phyloP scores from a whole-genome alignment of 2,888 invertebrate species.

The Xylocampa areola region DNA sequence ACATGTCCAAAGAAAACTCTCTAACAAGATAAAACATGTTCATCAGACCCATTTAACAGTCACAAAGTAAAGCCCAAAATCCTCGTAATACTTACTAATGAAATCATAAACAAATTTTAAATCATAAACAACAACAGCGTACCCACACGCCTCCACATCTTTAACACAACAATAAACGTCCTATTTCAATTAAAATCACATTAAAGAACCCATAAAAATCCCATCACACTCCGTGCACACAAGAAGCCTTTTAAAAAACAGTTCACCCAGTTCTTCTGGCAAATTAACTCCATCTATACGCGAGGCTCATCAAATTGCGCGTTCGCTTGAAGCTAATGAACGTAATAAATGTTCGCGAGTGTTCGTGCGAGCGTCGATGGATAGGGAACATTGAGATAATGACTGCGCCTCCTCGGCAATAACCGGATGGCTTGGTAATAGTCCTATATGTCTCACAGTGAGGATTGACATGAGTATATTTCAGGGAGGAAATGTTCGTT shows the following conservation, averaged over 20 bases:
- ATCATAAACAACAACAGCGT: constrained; percentile 7
- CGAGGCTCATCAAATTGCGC: constrained; percentile 65
- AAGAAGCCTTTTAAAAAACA: constrained; percentile 56
- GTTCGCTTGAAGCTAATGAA: constrained; percentile 75
- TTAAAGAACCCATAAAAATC: constrained; percentile 41
- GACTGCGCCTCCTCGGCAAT: constrained; percentile 66
- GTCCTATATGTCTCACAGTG: constrained; percentile 54
- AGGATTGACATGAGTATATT: constrained; percentile 51
- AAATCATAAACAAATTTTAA: constrained; percentile 16
- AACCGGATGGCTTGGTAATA: constrained; percentile 70
- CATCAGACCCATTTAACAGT: too few species aligned
- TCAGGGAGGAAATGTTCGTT: constrained; percentile 41
- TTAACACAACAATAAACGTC: constrained; percentile 22
- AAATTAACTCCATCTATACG: constrained; percentile 57
- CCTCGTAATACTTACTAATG: constrained; percentile 3
- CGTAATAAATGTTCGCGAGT: constrained; percentile 71
- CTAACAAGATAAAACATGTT: too few species aligned
- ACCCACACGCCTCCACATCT: constrained; percentile 20
- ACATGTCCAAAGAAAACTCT: too few species aligned
- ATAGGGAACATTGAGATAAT: constrained; percentile 75
- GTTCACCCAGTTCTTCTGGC: constrained; percentile 51
- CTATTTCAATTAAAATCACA: constrained; percentile 46
- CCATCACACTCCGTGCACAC: constrained; percentile 29
- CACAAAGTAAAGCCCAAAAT: constrained; percentile 11
- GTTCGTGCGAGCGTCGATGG: constrained; percentile 73